Base-by-base conservation (phyloP, 23 tunicate species). In the Phallusia fumigata region DNA sequence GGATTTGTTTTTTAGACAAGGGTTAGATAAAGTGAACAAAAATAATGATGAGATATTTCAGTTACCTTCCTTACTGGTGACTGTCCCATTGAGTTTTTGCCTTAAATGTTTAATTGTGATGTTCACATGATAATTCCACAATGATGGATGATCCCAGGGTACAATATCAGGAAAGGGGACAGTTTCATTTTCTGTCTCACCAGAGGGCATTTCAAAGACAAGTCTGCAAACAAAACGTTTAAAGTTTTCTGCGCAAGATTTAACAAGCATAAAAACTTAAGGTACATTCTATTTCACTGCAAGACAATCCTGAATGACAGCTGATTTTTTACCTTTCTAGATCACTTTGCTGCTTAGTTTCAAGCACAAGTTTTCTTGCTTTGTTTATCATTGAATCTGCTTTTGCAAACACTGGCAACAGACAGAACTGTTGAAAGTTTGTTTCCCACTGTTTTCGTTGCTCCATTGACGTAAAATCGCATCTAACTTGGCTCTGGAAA, bases 371-470 rank as follows among this genome's bases (percentile, higher is more conserved):
- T 21, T 76, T 78, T 50, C 84, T 32, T 12, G 96, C 83, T 65
- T 86, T 80, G 15, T 78, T 82, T 33, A 90, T 82, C 26, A 32
- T 32, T 33, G 77, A 77, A 69, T 90, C 96, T 28, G 53, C 33
- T 21, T 82, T 69, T 52, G 47, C 69, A 78, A 90, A 90, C 18
- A 76, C 80, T 2, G 83, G 77, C 19, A 65, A 32, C 3, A 90
- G 64, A 82, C 73, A 86, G 11, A 33, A 36, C 30, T 77, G 53
- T 10, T 79, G 83, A 50, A 90, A 90, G 32, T 45, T 65, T 6
- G 32, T 78, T 82, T 90, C 96, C 96, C 96, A 90, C 8, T 34
- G 30, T 79, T 52, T 82, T 28, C 96, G n/a, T n/a, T n/a, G n/a
- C n/a, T n/a, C n/a, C n/a, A n/a, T n/a, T n/a, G n/a, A n/a, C n/a